Percentiles rank a stretch among this genome's conserved stretches.
Conservation (phyloP, 2,113 vertebrate genomes). For the Cyanoramphus novaezelandiae region DNA sequence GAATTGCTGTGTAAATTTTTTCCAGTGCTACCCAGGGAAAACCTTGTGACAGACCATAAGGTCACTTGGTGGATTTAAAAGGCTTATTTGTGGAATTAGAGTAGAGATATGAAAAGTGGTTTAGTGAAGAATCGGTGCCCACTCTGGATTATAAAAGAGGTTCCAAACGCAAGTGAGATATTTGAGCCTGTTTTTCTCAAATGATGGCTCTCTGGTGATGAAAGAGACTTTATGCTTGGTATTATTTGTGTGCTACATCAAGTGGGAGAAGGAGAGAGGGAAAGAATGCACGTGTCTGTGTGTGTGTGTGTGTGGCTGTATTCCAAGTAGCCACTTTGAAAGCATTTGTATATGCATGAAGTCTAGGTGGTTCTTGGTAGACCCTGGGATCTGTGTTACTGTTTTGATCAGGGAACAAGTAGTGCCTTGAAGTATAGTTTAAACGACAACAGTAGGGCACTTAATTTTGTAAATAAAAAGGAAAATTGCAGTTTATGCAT, state of each 20-base stretch:
- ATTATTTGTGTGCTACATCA: background rate
- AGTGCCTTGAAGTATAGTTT: background rate
- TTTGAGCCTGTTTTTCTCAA: background rate
- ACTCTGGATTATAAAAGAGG: background rate
- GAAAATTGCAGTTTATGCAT: background rate
- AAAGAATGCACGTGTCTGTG: rapidly evolving
- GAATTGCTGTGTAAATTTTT: background rate
- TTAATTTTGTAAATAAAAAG: background rate
- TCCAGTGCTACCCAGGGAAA: background rate
- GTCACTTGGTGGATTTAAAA: slow-evolving; percentile 16
- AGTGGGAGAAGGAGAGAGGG: background rate
- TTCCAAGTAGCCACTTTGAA: background rate
- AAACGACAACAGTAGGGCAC: background rate
- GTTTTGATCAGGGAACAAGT: background rate
- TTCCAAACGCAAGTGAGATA: background rate
- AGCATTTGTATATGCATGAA: background rate
- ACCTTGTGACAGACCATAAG: background rate
- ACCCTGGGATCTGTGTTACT: background rate
- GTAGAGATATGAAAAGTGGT: background rate
- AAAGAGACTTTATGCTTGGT: background rate
- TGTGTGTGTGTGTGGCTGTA: rapidly evolving
- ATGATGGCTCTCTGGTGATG: background rate
- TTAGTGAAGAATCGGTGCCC: slow-evolving; percentile 8
- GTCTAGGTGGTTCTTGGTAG: background rate
- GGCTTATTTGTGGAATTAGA: slow-evolving; percentile 59